phyloP scores from a whole-genome alignment of 1,140 invertebrate species.

The Ectropis grisescens region DNA sequence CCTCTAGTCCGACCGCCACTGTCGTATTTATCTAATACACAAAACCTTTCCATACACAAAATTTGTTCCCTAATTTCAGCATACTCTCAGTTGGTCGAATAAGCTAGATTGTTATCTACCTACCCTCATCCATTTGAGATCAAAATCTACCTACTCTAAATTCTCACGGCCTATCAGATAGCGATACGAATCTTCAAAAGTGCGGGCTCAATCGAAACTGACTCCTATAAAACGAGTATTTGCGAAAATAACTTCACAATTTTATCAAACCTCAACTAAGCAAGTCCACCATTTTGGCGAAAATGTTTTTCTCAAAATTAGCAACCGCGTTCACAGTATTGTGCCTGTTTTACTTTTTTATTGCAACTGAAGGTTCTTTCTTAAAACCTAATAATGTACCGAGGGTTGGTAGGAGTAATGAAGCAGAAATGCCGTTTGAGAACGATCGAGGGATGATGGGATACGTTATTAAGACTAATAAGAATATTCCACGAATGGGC shows the following conservation, averaged over 20 bases:
- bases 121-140: conserved; percentile 2
- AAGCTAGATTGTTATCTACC: conserved; percentile 1
- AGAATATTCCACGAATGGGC: conserved; percentile 59
- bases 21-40: no score
- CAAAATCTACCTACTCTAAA: conserved; percentile 3
- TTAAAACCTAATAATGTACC: conserved; percentile 60
- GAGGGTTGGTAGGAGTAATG: conserved; percentile 54
- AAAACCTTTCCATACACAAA: no score
- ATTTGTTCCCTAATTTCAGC: no score
- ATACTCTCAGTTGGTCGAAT: no score
- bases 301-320: conserved; percentile 38
- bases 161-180: no score
- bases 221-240: conserved; percentile 25
- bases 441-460: conserved; percentile 44
- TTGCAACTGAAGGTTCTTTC: conserved; percentile 39
- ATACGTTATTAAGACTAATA: conserved; percentile 58
- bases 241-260: conserved; percentile 1
- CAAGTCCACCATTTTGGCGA: conserved; percentile 14
- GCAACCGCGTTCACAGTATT: conserved; percentile 23
- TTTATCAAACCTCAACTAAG: conserved; percentile 1
- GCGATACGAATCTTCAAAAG: conserved; percentile 10
- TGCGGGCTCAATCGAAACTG: conserved; percentile 33
- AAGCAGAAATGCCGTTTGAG: conserved; percentile 44
- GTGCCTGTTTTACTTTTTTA: conserved; percentile 35
- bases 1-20: no score